These are phyloP conservation scores for Laothoe populi DNA, from an alignment of 2,888 invertebrate species.

Conservation along the genomic window DNA sequence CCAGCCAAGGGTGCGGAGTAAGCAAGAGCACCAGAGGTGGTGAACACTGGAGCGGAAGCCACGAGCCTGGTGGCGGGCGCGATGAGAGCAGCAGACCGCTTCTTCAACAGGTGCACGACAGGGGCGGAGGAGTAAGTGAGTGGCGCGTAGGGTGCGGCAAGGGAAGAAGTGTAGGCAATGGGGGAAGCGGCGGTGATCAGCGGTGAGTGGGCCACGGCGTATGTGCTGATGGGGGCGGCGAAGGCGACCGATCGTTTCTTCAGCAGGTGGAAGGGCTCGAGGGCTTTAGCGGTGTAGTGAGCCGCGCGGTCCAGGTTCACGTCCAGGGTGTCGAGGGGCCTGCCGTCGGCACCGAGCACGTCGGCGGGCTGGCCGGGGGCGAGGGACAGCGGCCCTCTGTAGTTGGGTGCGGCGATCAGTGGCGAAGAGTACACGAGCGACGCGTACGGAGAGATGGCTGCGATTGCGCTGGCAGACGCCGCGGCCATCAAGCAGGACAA, in stretches of 20 bases:
- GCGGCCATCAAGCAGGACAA: conserved; percentile 86
- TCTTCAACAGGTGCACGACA: conserved; percentile 34
- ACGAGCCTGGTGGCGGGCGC: conserved; percentile 35
- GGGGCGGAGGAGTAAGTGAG: conserved; percentile 26
- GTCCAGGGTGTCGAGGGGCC: conserved; percentile 73
- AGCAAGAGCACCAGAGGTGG: conserved; percentile 39
- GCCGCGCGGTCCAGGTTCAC: conserved; percentile 74
- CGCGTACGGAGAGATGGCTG: conserved; percentile 31
- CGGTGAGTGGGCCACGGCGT: conserved; percentile 44
- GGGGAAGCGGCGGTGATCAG: conserved; percentile 44
- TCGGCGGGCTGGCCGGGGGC: conserved; percentile 73
- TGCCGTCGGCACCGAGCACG: conserved; percentile 69
- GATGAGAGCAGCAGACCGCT: conserved; percentile 10
- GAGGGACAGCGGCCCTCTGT: conserved; percentile 37
- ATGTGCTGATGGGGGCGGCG: conserved; percentile 33
- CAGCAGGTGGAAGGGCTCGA: conserved; percentile 55
- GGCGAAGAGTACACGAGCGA: conserved; percentile 40
- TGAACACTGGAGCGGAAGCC: conserved; percentile 36
- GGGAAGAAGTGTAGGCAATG: conserved; percentile 41
- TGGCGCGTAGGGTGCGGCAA: conserved; percentile 27
- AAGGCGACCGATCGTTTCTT: conserved; percentile 62
- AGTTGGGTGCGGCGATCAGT: not conserved
- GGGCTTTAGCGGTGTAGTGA: conserved; percentile 63
- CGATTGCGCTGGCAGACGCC: conserved; percentile 69
- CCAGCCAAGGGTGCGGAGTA: conserved; percentile 38